Conservation (phyloP, 2,888 invertebrate species). For the Neocrepidodera transversa region DNA sequence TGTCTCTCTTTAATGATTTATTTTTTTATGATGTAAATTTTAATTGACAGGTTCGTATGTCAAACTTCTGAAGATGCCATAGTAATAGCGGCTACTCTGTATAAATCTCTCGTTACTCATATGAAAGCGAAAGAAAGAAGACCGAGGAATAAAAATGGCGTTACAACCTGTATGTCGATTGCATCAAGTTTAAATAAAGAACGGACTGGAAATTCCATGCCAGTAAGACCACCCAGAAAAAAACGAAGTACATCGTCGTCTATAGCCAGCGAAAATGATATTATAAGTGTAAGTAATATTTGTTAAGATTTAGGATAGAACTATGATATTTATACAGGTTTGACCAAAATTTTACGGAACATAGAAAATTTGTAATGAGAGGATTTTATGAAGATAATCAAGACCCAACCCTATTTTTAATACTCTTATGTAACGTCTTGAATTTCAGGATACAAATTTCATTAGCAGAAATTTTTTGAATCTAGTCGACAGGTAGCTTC, state of each 20-base stretch:
- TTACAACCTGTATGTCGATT: constrained; percentile 79
- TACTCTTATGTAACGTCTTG: no score
- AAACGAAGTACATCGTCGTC: constrained; percentile 72
- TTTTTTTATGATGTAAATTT: no score
- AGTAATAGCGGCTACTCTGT: constrained; percentile 88
- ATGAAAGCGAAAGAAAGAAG: constrained; percentile 72
- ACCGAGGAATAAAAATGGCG: constrained; percentile 74
- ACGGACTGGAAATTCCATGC: constrained; percentile 54
- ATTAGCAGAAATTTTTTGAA: no score
- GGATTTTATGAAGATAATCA: no score
- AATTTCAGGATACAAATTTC: no score
- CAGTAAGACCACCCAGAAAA: constrained; percentile 77
- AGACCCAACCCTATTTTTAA: no score
- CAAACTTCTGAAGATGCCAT: constrained; percentile 90
- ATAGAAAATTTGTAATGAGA: no score
- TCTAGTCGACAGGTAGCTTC: no score
- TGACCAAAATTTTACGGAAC: no score
- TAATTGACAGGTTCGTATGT: constrained; percentile 75
- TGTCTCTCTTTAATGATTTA: no score
- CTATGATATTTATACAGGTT: no score
- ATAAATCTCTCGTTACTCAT: constrained; percentile 85
- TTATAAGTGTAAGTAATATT: constrained; percentile 56
- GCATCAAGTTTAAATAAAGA: constrained; percentile 67
- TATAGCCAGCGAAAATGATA: constrained; percentile 67
- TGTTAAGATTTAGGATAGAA: background rate